Evolutionary conservation across 2,797 vertebrate genomes (phyloP).

Genomic region (Picus viridis): DNA sequence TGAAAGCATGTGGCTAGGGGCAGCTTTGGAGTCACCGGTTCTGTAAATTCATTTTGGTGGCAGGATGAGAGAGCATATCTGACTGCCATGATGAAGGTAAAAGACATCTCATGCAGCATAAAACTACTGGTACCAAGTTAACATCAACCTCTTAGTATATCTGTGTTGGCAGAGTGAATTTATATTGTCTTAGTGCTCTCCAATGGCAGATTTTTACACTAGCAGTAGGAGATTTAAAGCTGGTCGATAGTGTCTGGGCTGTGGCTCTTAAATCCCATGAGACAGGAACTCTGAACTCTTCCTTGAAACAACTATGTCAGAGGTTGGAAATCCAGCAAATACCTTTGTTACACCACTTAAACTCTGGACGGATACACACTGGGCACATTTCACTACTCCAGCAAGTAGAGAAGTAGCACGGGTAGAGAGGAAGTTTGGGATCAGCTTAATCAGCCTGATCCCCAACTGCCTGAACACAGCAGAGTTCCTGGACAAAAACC

Average conservation of each 20-base stretch:
- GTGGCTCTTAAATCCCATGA: not conserved
- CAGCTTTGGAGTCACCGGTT: not conserved
- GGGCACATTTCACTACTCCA: not conserved
- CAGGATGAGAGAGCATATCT: not conserved
- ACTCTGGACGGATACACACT: not conserved
- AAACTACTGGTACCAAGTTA: not conserved
- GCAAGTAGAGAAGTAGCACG: not conserved
- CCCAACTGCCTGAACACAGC: not conserved
- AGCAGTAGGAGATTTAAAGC: not conserved
- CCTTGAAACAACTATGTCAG: not conserved
- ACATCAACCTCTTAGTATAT: not conserved
- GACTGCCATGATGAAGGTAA: not conserved
- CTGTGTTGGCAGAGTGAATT: not conserved
- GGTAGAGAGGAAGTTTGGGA: not conserved
- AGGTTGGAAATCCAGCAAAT: not conserved
- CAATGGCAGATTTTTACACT: not conserved
- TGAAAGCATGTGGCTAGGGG: accelerated
- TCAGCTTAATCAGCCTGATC: not conserved
- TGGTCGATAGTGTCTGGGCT: not conserved
- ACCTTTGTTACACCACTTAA: not conserved
- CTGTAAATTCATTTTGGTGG: not conserved
- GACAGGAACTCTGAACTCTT: not conserved
- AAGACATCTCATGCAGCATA: not conserved
- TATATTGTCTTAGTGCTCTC: not conserved
- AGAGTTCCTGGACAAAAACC: not conserved